A percentile compares a stretch with the other conserved stretches of the same genome.
phyloP scores from a whole-genome alignment of 2,888 invertebrate genomes.

The Aphrophora alni region DNA sequence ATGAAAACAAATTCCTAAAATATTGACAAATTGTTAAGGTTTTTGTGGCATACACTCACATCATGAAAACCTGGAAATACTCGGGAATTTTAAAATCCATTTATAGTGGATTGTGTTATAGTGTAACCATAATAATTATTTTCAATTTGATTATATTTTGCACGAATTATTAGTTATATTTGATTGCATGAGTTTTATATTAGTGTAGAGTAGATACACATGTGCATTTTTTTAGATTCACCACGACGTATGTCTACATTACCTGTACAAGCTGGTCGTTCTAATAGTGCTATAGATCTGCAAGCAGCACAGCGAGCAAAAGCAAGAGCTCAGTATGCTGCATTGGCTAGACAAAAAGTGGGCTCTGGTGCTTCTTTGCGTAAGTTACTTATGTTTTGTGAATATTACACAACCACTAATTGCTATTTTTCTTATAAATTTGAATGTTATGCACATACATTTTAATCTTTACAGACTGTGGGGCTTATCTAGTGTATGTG shows the following conservation, averaged over 20 bases:
- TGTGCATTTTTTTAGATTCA: background rate
- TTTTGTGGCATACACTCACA: too few species aligned
- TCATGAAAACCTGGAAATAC: too few species aligned
- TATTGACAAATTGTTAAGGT: too few species aligned
- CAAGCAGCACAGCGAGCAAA: conserved; percentile 89
- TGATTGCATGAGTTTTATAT: background rate
- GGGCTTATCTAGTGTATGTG: too few species aligned
- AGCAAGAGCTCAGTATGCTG: conserved; percentile 82
- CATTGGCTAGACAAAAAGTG: conserved; percentile 77
- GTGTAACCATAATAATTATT: background rate
- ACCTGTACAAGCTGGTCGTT: conserved; percentile 61
- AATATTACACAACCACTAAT: background rate
- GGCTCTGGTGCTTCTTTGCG: conserved; percentile 71
- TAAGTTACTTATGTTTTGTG: conserved; percentile 63
- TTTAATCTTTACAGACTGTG: background rate
- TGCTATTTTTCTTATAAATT: too few species aligned
- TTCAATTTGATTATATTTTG: background rate
- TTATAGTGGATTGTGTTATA: too few species aligned
- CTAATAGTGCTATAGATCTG: conserved; percentile 92
- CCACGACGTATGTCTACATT: background rate
- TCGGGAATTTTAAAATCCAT: too few species aligned
- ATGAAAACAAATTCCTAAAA: too few species aligned
- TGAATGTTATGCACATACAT: too few species aligned
- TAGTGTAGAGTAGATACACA: background rate
- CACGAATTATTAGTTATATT: background rate